These are phyloP conservation scores for Sternarchorhynchus goeldii DNA, from an alignment of 2,797 vertebrate genomes.

Conservation along the genomic window DNA sequence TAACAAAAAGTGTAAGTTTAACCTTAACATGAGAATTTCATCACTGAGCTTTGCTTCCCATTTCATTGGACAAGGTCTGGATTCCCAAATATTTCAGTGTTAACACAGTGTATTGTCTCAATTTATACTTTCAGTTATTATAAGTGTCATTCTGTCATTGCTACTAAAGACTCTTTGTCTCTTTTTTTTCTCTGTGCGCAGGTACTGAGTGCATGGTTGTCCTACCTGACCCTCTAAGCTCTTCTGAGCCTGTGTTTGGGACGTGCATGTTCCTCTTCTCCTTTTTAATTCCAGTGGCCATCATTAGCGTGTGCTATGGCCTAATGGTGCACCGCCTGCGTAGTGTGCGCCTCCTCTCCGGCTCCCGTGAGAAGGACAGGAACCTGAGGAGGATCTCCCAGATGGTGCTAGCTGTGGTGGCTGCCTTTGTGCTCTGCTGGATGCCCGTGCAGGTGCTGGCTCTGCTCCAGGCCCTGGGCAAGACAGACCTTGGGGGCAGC, in stretches of 20 bases:
- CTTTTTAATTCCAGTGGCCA: constrained; percentile 81
- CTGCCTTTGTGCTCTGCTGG: constrained; percentile 86
- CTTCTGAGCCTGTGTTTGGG: constrained; percentile 82
- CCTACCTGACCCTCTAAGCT: constrained; percentile 78
- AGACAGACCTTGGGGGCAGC: constrained; percentile 69
- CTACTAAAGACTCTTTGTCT: not conserved
- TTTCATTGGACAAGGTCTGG: too few relatives aligned
- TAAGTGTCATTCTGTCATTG: not conserved
- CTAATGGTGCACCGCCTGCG: constrained; percentile 82
- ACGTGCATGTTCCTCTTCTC: constrained; percentile 84
- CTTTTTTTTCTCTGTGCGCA: constrained; percentile 52
- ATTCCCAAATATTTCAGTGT: too few relatives aligned
- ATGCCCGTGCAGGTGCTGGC: constrained; percentile 85
- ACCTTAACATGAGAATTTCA: too few relatives aligned
- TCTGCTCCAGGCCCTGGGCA: constrained; percentile 75
- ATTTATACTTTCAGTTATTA: not conserved
- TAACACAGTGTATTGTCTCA: too few relatives aligned
- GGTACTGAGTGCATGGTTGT: constrained; percentile 85
- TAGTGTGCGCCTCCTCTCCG: constrained; percentile 81
- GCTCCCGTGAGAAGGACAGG: constrained; percentile 84
- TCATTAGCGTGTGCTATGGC: constrained; percentile 85
- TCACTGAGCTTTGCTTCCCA: too few relatives aligned
- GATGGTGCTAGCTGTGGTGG: constrained; percentile 84
- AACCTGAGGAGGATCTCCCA: constrained; percentile 83
- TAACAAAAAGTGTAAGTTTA: too few relatives aligned